Evolutionary conservation across 2,797 vertebrate species (phyloP).

Genomic region (Cheirogaleus major): DNA sequence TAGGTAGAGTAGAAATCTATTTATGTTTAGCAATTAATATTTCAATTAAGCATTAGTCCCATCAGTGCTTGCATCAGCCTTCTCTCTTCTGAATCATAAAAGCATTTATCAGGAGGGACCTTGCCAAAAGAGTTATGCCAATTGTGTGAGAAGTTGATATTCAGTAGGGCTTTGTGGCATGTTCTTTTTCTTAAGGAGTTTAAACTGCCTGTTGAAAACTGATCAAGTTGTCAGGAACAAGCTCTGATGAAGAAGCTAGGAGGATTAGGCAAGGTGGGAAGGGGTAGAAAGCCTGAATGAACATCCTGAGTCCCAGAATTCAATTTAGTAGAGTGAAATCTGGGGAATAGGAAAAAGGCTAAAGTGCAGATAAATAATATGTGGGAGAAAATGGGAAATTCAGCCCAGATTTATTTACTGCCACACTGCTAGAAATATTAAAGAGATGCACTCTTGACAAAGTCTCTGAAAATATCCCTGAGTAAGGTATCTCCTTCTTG

Average conservation of each 20-base stretch:
- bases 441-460: not conserved
- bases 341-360: not conserved
- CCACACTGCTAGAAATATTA: not conserved
- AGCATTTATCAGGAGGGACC: not conserved
- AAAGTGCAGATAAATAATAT: not conserved
- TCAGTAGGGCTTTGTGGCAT: not conserved
- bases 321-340: not conserved
- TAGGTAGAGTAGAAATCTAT: not conserved
- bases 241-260: not conserved
- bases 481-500: not conserved
- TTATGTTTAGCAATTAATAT: not conserved
- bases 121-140: not conserved
- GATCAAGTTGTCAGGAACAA: not conserved
- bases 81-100: not conserved
- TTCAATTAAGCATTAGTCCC: not conserved
- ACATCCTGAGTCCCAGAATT: not conserved
- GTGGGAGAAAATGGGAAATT: not conserved
- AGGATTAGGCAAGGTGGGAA: not conserved
- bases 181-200: not conserved
- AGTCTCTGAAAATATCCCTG: too few species aligned
- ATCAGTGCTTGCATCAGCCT: not conserved
- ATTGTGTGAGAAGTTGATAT: not conserved
- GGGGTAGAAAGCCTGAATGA: not conserved
- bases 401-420: not conserved
- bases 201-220: not conserved